Percentiles rank a stretch among this genome's conserved stretches.
phyloP scores from a whole-genome alignment of 2,888 invertebrate species.

The Gisinianus flammeolus region DNA sequence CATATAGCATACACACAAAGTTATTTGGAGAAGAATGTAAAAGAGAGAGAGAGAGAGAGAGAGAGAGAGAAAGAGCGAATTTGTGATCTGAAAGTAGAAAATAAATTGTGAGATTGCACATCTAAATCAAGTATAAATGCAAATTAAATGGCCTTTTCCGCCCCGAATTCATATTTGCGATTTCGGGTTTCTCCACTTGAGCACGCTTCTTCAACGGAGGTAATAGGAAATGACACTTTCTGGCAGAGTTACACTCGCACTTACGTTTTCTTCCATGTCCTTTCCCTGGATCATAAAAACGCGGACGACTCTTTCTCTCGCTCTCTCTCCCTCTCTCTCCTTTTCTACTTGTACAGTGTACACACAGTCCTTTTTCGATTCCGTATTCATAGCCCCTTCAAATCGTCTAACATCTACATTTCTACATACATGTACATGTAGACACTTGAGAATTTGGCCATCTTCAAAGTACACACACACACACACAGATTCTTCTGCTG shows the following conservation, averaged over 20 bases:
- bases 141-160: slow-evolving; percentile 47
- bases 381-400: not conserved
- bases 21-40: not conserved
- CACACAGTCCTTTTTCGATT: not conserved
- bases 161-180: slow-evolving; percentile 40
- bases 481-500: no score
- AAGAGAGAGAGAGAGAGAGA: not conserved
- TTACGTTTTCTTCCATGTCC: not conserved
- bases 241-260: slow-evolving; percentile 24
- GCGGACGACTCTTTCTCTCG: not conserved
- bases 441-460: no score
- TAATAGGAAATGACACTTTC: slow-evolving; percentile 42
- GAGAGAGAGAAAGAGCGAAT: slow-evolving; percentile 1
- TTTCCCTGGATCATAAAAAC: not conserved
- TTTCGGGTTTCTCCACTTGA: not conserved
- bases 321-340: not conserved
- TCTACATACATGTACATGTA: no score
- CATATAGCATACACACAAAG: no score
- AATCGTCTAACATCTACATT: no score
- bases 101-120: slow-evolving; percentile 41
- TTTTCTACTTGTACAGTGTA: not conserved
- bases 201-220: not conserved
- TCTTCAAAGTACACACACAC: no score
- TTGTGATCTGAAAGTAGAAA: slow-evolving; percentile 22
- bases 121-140: slow-evolving; percentile 49